These are phyloP conservation scores for Ophioderma brevispina DNA, from an alignment of 35 echinoderm and acorn worm species.

Conservation along the genomic window DNA sequence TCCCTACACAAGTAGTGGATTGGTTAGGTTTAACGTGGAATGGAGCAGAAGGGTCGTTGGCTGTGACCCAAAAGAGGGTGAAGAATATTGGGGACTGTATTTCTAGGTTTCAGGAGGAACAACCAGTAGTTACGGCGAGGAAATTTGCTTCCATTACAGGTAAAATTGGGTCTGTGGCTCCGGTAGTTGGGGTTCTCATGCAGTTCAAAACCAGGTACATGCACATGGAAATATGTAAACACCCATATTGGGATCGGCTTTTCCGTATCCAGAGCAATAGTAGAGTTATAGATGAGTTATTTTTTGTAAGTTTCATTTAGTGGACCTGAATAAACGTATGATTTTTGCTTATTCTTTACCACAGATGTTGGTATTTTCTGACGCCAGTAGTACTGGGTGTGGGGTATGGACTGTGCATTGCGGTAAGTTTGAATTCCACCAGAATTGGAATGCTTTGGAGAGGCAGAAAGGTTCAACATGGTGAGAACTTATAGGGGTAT, in stretches of 20 bases:
- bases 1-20: not conserved
- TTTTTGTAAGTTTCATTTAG: not conserved
- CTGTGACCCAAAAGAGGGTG: not conserved
- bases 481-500: not conserved
- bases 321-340: not conserved
- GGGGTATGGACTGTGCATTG: not conserved
- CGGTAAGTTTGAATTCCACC: not conserved
- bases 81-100: not conserved
- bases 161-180: not conserved
- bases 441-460: not conserved
- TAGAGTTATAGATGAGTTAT: not conserved
- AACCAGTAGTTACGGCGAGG: not conserved
- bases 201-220: slow-evolving; percentile 2
- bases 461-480: not conserved
- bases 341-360: not conserved
- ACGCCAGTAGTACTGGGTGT: not conserved
- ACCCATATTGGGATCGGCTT: not conserved
- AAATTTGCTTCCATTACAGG: not conserved
- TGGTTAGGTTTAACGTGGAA: slow-evolving; percentile 12
- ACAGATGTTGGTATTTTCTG: not conserved
- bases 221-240: not conserved
- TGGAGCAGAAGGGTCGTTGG: not conserved
- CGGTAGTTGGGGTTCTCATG: not conserved
- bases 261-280: not conserved
- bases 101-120: not conserved